These are phyloP conservation scores for Todiramphus saurophagus DNA, from an alignment of 2,113 vertebrate species.

Conservation along the genomic window DNA sequence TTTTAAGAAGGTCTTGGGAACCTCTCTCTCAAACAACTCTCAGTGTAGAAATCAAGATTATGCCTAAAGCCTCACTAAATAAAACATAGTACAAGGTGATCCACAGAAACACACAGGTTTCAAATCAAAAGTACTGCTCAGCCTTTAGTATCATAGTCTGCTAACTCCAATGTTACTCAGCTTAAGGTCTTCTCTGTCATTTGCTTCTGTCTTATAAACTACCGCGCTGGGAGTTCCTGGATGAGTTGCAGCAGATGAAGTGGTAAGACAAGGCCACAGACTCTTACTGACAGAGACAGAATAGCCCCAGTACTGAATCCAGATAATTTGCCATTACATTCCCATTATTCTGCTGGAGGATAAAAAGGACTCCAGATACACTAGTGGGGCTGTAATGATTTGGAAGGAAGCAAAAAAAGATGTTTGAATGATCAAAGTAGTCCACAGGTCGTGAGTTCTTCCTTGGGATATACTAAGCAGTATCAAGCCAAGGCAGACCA, in stretches of 20 bases:
- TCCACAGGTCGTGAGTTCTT: neutral
- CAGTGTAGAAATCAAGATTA: neutral
- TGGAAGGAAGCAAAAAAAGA: neutral
- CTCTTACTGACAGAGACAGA: rapidly evolving
- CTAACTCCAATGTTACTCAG: neutral
- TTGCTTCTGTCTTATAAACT: neutral
- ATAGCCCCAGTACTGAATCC: neutral
- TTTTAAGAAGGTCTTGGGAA: neutral
- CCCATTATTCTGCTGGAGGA: neutral
- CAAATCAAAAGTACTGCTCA: neutral
- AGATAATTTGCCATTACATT: neutral
- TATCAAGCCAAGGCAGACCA: neutral
- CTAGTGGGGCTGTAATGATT: neutral
- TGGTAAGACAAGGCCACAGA: neutral
- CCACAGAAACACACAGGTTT: neutral
- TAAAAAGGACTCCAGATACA: neutral
- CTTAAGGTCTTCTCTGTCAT: neutral
- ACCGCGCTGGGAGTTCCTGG: neutral
- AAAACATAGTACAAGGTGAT: neutral
- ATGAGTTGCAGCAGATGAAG: neutral
- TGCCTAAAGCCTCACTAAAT: neutral
- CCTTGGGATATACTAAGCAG: neutral
- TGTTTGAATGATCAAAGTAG: neutral
- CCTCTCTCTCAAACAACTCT: neutral
- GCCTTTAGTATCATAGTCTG: neutral